Evolutionary conservation across 1,140 invertebrate species (phyloP), one percentile per base, ranked within the genome.

Genomic region (Diorhabda sublineata): DNA sequence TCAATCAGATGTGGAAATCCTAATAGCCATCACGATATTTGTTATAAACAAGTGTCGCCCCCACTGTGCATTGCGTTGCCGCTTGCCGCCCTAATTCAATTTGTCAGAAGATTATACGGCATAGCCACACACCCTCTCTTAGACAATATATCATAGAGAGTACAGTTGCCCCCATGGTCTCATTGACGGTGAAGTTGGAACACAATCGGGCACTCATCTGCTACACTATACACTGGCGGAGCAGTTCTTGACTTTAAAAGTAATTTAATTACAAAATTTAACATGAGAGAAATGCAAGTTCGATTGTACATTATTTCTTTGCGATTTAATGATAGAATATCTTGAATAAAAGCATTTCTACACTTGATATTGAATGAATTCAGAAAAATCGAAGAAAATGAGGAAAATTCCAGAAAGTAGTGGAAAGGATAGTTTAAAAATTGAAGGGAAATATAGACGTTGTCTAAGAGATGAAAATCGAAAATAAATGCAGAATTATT

Each of bases 21-120:
- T 72, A 76, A 76, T 75, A 76, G 73, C 75, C 71, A 76, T 78
- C 74, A 75, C 73, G 72, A 77, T 77, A 78, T 80, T 80, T 79
- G 79, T 79, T 79, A 78, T 75, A 78, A 80, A 79, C 78, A 79
- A 79, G 79, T 80, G 78, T 75, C 77, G 74, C 78, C 77, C 74
- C 75, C 72, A 68, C 66, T 69, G 74, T 69, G 69, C 73, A 73
- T 71, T 76, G 75, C 72, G 66, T 65, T 69, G 74, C 69, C 69
- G 73, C 74, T 71, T 76, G 75, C 73, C 76, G 69, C 78, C 78
- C 78, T 81, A 79, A 81, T 81, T 81, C 80, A 81, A 81, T 81
- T 81, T 81, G 80, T 79, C 79, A 80, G 78, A 77, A 81, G 79
- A 80, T 81, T 81, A 81, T 81, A 75, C 75, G 76, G 76, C 77